Evolutionary conservation across 2,113 vertebrate species (phyloP).

Genomic region (Albula glossodonta): DNA sequence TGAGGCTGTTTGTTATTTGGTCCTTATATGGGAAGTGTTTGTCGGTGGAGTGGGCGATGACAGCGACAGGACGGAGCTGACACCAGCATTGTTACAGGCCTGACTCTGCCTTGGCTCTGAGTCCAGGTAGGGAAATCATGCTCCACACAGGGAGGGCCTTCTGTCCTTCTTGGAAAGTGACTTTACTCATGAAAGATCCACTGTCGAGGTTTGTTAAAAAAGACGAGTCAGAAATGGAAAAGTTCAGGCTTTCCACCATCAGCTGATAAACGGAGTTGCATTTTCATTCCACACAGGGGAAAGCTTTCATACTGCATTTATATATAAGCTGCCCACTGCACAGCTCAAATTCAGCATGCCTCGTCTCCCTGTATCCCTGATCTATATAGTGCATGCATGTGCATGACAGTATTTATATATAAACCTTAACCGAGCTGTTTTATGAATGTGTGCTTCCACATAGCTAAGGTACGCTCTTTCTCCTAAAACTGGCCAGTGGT

Average conservation of each 20-base stretch:
- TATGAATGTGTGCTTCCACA: no score
- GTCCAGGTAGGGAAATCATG: neutral
- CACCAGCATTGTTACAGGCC: neutral
- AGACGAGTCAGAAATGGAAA: neutral
- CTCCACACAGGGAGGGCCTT: neutral
- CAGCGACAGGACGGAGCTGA: neutral
- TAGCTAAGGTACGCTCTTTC: no score
- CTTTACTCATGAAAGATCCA: neutral
- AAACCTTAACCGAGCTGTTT: no score
- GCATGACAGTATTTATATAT: no score
- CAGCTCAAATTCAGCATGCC: no score
- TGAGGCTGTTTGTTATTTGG: slow-evolving; percentile 2
- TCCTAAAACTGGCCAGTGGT: no score
- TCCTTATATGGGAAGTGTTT: neutral
- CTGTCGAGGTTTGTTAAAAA: neutral
- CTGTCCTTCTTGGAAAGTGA: neutral
- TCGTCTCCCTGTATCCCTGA: no score
- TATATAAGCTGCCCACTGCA: no score
- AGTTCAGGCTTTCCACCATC: neutral
- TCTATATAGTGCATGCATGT: no score
- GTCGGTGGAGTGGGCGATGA: neutral
- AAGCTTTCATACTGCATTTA: no score
- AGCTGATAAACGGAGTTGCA: neutral
- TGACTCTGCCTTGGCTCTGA: neutral
- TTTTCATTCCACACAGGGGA: no score